A percentile compares a stretch with the other conserved stretches of the same genome.
These are phyloP conservation scores for Stenopsyche tienmushanensis DNA, from an alignment of 1,140 invertebrate genomes.

Conservation along the genomic window DNA sequence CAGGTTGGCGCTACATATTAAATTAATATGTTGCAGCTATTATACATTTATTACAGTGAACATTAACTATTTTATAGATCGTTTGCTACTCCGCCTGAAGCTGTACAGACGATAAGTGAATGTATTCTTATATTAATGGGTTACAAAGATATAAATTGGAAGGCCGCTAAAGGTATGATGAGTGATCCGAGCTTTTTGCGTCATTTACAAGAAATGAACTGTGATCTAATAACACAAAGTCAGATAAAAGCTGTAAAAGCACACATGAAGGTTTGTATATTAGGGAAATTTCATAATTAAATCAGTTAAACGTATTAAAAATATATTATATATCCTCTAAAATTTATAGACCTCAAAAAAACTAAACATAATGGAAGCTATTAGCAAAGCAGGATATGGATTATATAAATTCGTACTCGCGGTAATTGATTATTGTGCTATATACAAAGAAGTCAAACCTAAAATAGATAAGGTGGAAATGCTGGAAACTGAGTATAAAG, in stretches of 20 bases:
- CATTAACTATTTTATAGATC: constrained; percentile 56
- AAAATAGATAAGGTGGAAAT: constrained; percentile 81
- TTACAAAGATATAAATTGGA: constrained; percentile 84
- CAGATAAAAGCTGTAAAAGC: constrained; percentile 70
- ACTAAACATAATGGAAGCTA: constrained; percentile 71
- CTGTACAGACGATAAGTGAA: constrained; percentile 84
- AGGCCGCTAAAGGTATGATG: constrained; percentile 87
- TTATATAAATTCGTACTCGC: constrained; percentile 83
- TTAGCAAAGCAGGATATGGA: constrained; percentile 80
- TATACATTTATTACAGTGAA: background rate
- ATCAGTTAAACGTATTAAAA: background rate
- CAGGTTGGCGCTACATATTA: constrained; percentile 48
- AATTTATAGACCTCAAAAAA: constrained; percentile 58
- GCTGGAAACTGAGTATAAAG: constrained; percentile 65
- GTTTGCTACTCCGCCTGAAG: constrained; percentile 85
- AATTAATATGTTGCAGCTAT: constrained; percentile 2
- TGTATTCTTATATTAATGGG: constrained; percentile 82
- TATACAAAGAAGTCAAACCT: constrained; percentile 83
- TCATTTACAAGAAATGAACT: constrained; percentile 81
- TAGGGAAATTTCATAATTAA: background rate
- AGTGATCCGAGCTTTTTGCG: constrained; percentile 81
- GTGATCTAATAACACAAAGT: constrained; percentile 72
- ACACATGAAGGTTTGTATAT: constrained; percentile 62
- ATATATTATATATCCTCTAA: constrained; percentile 2
- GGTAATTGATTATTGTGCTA: constrained; percentile 81